Base-by-base conservation (phyloP, 2,797 vertebrate genomes). In the Spatula clypeata region DNA sequence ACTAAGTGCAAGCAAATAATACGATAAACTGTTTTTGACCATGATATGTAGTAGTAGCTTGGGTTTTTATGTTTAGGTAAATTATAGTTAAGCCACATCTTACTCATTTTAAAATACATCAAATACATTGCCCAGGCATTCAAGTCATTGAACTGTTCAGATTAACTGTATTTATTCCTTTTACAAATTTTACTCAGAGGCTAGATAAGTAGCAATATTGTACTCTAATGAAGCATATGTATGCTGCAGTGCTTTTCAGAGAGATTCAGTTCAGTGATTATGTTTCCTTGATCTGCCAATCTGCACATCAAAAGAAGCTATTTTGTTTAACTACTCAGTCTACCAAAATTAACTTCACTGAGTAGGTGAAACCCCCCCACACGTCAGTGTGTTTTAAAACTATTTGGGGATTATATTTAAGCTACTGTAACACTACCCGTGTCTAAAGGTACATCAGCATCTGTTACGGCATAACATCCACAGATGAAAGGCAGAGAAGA, bases 211-310 rank as follows among this genome's bases (percentile, higher is more conserved):
- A 86, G 51, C 81, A 82, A 38, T 90, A 70, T 77, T 88, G 67
- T 84, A 65, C 81, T 91, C 58, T 93, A 96, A 94, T 95, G 86
- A 93, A 93, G 75, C 72, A 12, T 55, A 71, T 66, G 38, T 58
- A 49, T 58, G 67, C 86, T 42, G 70, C 84, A 71, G 75, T 80
- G 79, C 81, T 85, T 86, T 74, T 88, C 58, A 27, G 81, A 60
- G 80, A 94, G 85, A 94, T 96, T 93, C 95, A 79, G 71, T 79
- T 95, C 84, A 87, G 91, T 94, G 93, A 95, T 96, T 97, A 86
- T 1, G 1, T 75, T 79, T 84, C 93, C 96, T 96, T 96, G 94
- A 94, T 97, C 95, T 95, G 90, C 93, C 92, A 93, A 82, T 95
- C 86, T 96, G 76, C 72, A 93, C 91, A 94, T 97, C 92, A 96